Base-by-base conservation (phyloP, 2,797 vertebrate genomes). In the Sternarchorhynchus goeldii region DNA sequence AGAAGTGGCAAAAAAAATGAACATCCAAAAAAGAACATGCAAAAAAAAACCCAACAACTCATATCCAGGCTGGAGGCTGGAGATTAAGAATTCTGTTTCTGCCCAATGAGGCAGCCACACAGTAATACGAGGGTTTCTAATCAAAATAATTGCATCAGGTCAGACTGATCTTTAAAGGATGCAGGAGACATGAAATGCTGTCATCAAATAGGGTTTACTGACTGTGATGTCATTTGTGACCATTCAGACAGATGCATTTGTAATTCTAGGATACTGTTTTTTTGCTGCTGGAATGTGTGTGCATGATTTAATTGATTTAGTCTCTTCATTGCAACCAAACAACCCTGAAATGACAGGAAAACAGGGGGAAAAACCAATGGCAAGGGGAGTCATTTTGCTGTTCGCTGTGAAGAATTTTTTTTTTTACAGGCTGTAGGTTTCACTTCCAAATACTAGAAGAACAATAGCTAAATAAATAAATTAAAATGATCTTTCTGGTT, bases 21-120 rank as follows among this genome's bases (percentile, higher is more conserved):
- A 71, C 41, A 53, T 69, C 25, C 18, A 53, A 53, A 76, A 25
- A 34, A n/a, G 53, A 75, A 32, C 41, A 57, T 69, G 57, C 45
- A 6, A 31, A 72, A 65, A 14, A 17, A n/a, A 29, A 50, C n/a
- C n/a, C 75, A 20, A 62, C 71, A 25, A 57, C 21, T 45, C 39
- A 34, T 58, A 41, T 29, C 65, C 64, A 36, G 36, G 45, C 72
- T 36, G 41, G 64, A n/a, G 34, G 78, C 68, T 45, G 68, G 29
- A 65, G 67, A 65, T 80, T 75, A 71, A 75, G 64, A 64, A 21
- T 39, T 29, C 57, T 58, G 5, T n/a, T 60, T 79, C 20, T 59
- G 73, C 41, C 2, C 70, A 10, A 2, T 7, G 39, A 60, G 34
- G 16, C 53, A 55, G 70, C 53, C 79, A 12, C 34, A 21, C 18